Base-by-base conservation (phyloP, 2,888 invertebrate genomes). In the Camponotus fellah region DNA sequence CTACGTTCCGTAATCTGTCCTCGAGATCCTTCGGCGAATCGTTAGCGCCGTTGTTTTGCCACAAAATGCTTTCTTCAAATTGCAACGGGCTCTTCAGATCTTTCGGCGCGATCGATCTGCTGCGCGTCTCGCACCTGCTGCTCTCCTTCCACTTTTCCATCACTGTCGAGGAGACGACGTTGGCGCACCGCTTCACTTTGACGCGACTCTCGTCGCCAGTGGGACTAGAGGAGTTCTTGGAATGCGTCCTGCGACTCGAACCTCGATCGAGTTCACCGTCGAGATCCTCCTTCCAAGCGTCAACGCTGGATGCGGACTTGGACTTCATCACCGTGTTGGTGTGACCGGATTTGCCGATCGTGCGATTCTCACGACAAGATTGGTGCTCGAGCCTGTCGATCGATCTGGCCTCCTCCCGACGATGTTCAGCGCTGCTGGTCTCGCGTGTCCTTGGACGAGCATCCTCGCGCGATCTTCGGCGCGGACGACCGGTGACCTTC, bases 101-200 rank as follows among this genome's bases (percentile, higher is more conserved):
- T 34, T 91, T 92, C 8, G 93, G 92, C 0, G 87, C 91, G 26
- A 95, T 88, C 1, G 90, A 77, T 71, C 91, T 92, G 79, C 93
- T 93, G 80, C 92, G 91, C 4, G 91, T 92, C 80, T 91, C 93
- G 87, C 90, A 92, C 69, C 92, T 90, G 49, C 89, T 86, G 46
- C 92, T 91, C 85, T 92, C 93, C 87, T 93, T 94, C 94, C 94
- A 94, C 81, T 93, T 94, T 71, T 92, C 93, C 87, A 92, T 92
- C 72, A 91, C 91, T 60, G 88, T 87, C 9, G 92, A 90, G 6
- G 93, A 93, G 76, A 93, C 93, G 43, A 93, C 93, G 82, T 92
- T 92, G 69, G 92, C 91, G 86, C 91, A 92, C 17, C 92, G 89
- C 53, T 91, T 91, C 75, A 93, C 90, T 82, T 89, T 91, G 75